A percentile compares a stretch with the other conserved stretches of the same genome.
phyloP scores from a whole-genome alignment of 2,888 invertebrate genomes.

The Apamea anceps region DNA sequence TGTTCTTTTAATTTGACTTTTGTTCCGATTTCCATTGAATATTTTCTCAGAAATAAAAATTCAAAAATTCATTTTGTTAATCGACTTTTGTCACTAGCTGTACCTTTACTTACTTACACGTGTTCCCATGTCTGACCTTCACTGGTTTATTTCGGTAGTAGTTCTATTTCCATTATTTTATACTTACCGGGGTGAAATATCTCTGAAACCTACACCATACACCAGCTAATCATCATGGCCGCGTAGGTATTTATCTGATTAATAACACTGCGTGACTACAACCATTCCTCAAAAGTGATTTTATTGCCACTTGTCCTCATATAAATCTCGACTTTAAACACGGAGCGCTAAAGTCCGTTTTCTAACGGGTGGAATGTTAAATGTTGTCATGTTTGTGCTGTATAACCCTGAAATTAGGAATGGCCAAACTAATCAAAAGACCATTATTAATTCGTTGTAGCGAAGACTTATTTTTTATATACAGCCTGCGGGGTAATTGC shows the following conservation, averaged over 20 bases:
- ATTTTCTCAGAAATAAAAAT: neutral
- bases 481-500: neutral
- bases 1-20: neutral
- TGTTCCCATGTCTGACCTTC: constrained; percentile 19
- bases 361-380: constrained; percentile 65
- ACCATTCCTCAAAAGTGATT: constrained; percentile 86
- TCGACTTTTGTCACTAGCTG: neutral
- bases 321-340: constrained; percentile 75
- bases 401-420: constrained; percentile 85
- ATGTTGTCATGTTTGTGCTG: constrained; percentile 84
- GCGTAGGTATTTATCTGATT: constrained; percentile 84
- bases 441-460: constrained; percentile 79
- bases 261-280: constrained; percentile 84
- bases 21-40: neutral
- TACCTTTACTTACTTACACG: neutral
- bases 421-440: constrained; percentile 85
- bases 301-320: constrained; percentile 77
- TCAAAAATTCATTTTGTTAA: neutral
- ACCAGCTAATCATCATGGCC: constrained; percentile 76
- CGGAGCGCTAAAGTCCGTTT: constrained; percentile 72
- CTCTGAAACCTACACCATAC: constrained; percentile 52
- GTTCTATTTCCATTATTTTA: constrained; percentile 31
- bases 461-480: constrained; percentile 67
- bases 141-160: constrained; percentile 20
- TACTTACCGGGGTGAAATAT: constrained; percentile 53